Evolutionary conservation across 2,888 invertebrate species (phyloP).

Genomic region (Ophion ventricosus): DNA sequence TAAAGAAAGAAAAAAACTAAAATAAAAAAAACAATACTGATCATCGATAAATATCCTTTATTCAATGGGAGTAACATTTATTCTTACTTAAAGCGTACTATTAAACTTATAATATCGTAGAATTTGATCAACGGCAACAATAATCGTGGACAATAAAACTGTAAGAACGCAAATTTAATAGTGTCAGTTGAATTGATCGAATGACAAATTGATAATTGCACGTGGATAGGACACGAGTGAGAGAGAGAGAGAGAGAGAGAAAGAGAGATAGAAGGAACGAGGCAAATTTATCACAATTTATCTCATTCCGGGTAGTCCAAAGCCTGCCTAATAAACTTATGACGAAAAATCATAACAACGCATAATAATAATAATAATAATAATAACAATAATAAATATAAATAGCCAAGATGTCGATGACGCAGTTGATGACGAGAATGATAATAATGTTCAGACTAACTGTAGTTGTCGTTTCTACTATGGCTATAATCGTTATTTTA

Average conservation of each 20-base stretch:
- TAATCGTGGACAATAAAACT: slow-evolving; percentile 72
- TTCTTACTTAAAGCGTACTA: slow-evolving; percentile 82
- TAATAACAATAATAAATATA: slow-evolving; percentile 67
- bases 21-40: slow-evolving; percentile 55
- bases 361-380: slow-evolving; percentile 65
- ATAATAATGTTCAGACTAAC: slow-evolving; percentile 72
- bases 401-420: slow-evolving; percentile 32
- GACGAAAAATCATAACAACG: slow-evolving; percentile 53
- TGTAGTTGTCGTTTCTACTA: slow-evolving; percentile 76
- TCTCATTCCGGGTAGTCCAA: slow-evolving; percentile 24
- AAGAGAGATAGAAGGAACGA: not conserved
- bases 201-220: slow-evolving; percentile 56
- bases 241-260: slow-evolving; percentile 8
- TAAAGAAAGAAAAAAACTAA: not conserved
- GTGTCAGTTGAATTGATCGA: slow-evolving; percentile 53
- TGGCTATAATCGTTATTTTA: slow-evolving; percentile 74
- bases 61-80: slow-evolving; percentile 83
- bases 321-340: slow-evolving; percentile 52
- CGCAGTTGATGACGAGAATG: slow-evolving; percentile 66
- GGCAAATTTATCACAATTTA: slow-evolving; percentile 24
- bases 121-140: slow-evolving; percentile 81
- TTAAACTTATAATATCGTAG: slow-evolving; percentile 81
- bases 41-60: slow-evolving; percentile 83
- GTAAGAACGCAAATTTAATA: slow-evolving; percentile 66
- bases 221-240: slow-evolving; percentile 37